Evolutionary conservation across 2,888 invertebrate genomes (phyloP).

Genomic region (Chymomyza caudatula): DNA sequence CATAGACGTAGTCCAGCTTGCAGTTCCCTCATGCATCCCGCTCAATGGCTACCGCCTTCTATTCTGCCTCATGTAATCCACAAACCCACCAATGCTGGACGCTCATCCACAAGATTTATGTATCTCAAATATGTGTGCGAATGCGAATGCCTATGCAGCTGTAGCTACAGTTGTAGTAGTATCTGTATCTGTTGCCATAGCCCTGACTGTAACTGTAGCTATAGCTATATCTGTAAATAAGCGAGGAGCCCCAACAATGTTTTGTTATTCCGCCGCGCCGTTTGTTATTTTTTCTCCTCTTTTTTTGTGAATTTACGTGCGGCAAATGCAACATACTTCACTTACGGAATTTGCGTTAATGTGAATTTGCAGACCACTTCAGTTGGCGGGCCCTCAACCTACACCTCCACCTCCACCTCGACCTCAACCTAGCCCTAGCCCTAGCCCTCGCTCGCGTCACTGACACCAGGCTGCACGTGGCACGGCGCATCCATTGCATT

Average conservation of each 20-base stretch:
- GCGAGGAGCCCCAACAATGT: constrained; percentile 48
- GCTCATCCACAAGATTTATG: constrained; percentile 67
- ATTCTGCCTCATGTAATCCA: background rate
- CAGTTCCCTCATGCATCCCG: background rate
- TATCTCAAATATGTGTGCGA: constrained; percentile 65
- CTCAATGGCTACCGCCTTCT: background rate
- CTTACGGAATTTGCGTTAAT: constrained; percentile 74
- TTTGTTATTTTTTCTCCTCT: background rate
- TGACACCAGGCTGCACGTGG: background rate
- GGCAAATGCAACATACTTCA: constrained; percentile 73
- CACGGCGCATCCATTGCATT: background rate
- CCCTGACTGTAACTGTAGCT: background rate
- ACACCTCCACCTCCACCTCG: background rate
- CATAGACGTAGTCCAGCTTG: background rate
- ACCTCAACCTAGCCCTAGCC: background rate
- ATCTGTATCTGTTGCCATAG: background rate
- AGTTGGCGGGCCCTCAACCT: constrained; percentile 27
- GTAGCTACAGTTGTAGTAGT: constrained; percentile 12
- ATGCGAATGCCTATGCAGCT: constrained; percentile 66
- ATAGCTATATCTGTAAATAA: constrained; percentile 41
- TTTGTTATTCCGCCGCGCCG: constrained; percentile 65
- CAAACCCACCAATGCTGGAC: constrained; percentile 26
- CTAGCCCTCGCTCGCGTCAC: background rate
- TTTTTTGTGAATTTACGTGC: constrained; percentile 71
- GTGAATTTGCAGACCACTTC: constrained; percentile 74